These are phyloP conservation scores for Grallaria varia DNA, from an alignment of 2,113 vertebrate genomes.

Conservation along the genomic window DNA sequence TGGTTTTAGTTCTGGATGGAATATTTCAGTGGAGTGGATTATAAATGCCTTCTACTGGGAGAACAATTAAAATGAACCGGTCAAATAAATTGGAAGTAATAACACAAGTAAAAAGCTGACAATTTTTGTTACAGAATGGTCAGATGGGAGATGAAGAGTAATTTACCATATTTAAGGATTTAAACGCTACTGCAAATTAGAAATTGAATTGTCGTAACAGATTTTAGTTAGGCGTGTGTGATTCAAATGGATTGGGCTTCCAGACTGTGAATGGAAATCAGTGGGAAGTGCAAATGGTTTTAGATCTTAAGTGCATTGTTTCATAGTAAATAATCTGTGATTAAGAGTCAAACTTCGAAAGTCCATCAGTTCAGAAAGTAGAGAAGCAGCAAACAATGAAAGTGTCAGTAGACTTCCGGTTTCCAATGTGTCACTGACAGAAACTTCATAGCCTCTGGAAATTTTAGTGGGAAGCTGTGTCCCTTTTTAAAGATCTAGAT, in stretches of 20 bases:
- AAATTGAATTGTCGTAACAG: neutral
- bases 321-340: neutral
- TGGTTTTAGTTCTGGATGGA: neutral
- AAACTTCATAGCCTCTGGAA: neutral
- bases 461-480: neutral
- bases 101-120: neutral
- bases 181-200: neutral
- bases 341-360: neutral
- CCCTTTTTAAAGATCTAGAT: neutral
- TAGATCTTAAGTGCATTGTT: neutral
- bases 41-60: neutral
- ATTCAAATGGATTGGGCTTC: neutral
- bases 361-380: neutral
- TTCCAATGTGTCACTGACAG: neutral
- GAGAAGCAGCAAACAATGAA: neutral
- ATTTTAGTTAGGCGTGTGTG: neutral
- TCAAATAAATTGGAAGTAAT: constrained; percentile 25
- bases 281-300: neutral
- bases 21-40: neutral
- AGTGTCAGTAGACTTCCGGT: neutral
- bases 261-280: neutral
- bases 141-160: neutral
- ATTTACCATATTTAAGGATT: neutral
- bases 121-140: neutral
- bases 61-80: constrained; percentile 10